phyloP scores from a whole-genome alignment of 1,140 invertebrate species.

The Diachasma alloeum region DNA sequence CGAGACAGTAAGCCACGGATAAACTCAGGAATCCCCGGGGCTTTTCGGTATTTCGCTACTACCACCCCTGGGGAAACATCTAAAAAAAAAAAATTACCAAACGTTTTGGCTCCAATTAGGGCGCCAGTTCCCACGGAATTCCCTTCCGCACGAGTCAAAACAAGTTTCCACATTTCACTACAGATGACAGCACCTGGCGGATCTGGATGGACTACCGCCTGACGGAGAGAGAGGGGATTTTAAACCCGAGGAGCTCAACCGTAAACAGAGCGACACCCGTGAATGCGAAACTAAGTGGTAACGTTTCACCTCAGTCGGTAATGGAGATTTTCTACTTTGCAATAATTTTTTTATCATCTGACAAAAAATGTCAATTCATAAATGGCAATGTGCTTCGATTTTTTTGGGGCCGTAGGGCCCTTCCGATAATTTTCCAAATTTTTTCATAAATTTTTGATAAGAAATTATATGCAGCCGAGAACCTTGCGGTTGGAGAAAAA shows the following conservation, averaged over 20 bases:
- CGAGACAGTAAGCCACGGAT: not conserved
- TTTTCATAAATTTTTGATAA: not conserved
- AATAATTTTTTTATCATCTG: not conserved
- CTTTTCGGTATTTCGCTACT: not conserved
- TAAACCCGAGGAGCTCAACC: not conserved
- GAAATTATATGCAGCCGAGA: conserved; percentile 48
- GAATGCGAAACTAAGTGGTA: not conserved
- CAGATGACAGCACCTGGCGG: conserved; percentile 57
- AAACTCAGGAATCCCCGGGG: not conserved
- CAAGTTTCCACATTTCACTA: conserved; percentile 1
- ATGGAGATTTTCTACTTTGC: not conserved
- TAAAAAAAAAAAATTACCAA: not conserved
- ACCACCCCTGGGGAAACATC: not conserved
- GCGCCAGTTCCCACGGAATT: conserved; percentile 41
- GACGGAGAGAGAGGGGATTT: not conserved
- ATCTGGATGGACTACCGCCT: conserved; percentile 13
- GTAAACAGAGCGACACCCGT: conserved; percentile 1
- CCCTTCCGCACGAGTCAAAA: conserved; percentile 14
- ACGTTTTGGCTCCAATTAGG: conserved; percentile 34
- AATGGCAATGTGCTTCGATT: too few species aligned
- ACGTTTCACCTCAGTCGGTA: conserved; percentile 14
- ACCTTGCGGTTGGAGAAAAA: conserved; percentile 48
- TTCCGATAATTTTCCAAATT: not conserved
- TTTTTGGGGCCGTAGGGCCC: too few species aligned
- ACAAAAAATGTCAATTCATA: too few species aligned